Evolutionary conservation across 2,113 vertebrate species (phyloP).

Genomic region (Uria lomvia): DNA sequence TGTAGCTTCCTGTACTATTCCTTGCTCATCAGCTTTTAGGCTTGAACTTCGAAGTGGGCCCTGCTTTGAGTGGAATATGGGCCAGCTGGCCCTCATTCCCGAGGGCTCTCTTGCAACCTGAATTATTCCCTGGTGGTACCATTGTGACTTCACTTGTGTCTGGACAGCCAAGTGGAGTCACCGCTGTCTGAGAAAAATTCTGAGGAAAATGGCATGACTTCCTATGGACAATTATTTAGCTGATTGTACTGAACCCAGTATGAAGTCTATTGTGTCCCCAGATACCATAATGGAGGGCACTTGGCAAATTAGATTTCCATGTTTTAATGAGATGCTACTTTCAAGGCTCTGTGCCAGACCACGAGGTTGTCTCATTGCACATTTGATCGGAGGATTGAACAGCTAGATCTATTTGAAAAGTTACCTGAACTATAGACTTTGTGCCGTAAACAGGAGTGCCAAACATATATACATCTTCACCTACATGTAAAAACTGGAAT

Average conservation of each 20-base stretch:
- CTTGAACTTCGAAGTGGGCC: neutral
- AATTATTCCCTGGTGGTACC: neutral
- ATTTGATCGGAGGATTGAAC: neutral
- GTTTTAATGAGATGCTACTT: neutral
- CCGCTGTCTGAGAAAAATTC: neutral
- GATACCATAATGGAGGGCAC: neutral
- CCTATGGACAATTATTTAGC: neutral
- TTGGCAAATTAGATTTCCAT: neutral
- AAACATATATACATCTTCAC: neutral
- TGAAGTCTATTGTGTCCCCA: neutral
- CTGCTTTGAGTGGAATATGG: neutral
- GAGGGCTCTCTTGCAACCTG: neutral
- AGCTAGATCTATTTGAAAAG: neutral
- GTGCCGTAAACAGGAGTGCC: neutral
- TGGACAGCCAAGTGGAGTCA: neutral
- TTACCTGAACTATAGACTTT: neutral
- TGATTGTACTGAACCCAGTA: neutral
- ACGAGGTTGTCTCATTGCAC: neutral
- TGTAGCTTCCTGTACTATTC: neutral
- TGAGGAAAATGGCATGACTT: neutral
- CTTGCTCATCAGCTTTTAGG: neutral
- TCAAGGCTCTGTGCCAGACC: neutral
- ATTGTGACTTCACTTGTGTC: neutral
- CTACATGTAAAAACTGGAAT: neutral
- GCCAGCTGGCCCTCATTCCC: accelerated